phyloP scores from a whole-genome alignment of 1,140 invertebrate species.

The Apis laboriosa region DNA sequence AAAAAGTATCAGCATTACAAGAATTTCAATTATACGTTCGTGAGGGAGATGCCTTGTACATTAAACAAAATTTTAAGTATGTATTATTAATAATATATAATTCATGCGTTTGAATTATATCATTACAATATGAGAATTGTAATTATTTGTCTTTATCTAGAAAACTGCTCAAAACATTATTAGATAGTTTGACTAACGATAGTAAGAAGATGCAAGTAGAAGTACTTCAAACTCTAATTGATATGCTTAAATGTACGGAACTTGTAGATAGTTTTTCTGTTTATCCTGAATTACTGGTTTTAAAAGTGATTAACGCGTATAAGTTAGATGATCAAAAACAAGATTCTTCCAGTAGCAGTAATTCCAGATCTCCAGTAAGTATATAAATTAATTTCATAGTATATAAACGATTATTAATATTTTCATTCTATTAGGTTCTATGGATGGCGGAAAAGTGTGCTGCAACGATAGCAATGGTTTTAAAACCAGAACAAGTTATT shows the following conservation, averaged over 20 bases:
- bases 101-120: not conserved
- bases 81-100: conserved; percentile 18
- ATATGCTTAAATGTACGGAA: conserved; percentile 89
- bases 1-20: conserved; percentile 73
- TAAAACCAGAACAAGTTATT: conserved; percentile 87
- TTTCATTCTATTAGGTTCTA: conserved; percentile 57
- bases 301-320: conserved; percentile 93
- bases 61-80: conserved; percentile 83
- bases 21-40: conserved; percentile 78
- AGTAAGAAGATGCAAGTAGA: conserved; percentile 87
- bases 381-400: not conserved
- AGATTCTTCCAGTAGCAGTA: conserved; percentile 66
- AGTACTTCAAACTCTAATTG: conserved; percentile 89
- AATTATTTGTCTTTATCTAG: conserved; percentile 72
- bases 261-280: conserved; percentile 89
- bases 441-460: conserved; percentile 85
- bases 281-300: conserved; percentile 93
- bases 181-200: conserved; percentile 87
- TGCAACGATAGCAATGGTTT: conserved; percentile 86
- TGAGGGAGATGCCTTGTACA: conserved; percentile 74
- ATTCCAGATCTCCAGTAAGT: conserved; percentile 78
- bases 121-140: not conserved
- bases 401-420: not conserved
- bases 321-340: conserved; percentile 79
- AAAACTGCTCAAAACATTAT: conserved; percentile 87